Conservation (phyloP, 1,140 invertebrate genomes). For the Diorhabda carinulata region DNA sequence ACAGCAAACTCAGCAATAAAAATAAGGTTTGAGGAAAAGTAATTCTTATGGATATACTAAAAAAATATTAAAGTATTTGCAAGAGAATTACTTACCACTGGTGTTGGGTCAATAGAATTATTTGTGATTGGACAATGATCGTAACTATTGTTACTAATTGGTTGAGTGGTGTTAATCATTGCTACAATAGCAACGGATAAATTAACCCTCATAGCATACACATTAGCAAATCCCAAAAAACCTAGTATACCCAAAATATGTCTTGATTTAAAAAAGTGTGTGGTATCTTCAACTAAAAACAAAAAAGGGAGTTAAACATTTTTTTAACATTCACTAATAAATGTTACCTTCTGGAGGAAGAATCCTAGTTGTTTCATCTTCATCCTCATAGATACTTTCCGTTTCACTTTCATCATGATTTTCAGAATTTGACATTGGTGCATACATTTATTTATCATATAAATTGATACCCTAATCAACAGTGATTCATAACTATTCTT, state of each 20-base stretch:
- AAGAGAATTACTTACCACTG: too few species aligned
- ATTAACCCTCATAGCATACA: constrained; percentile 90
- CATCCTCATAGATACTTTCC: constrained; percentile 41
- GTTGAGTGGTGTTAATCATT: constrained; percentile 79
- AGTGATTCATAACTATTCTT: not conserved
- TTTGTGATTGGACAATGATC: constrained; percentile 58
- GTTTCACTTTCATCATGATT: constrained; percentile 38
- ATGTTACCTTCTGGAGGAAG: constrained; percentile 43
- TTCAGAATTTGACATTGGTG: constrained; percentile 20
- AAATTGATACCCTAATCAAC: not conserved
- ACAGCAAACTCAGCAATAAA: too few species aligned
- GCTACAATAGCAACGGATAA: constrained; percentile 90
- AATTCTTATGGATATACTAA: too few species aligned
- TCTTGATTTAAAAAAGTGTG: constrained; percentile 65
- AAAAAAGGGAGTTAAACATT: not conserved
- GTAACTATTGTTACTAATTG: constrained; percentile 54
- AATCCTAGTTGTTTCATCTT: constrained; percentile 45
- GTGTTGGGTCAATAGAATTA: constrained; percentile 19
- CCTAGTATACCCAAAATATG: constrained; percentile 75
- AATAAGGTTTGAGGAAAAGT: too few species aligned
- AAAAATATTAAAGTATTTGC: too few species aligned
- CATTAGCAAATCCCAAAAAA: constrained; percentile 74
- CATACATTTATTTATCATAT: constrained; percentile 21
- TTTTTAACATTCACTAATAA: constrained; percentile 5
- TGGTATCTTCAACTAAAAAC: constrained; percentile 57